Base-by-base conservation (phyloP, 1,140 invertebrate genomes). In the Neodiprion fabricii region DNA sequence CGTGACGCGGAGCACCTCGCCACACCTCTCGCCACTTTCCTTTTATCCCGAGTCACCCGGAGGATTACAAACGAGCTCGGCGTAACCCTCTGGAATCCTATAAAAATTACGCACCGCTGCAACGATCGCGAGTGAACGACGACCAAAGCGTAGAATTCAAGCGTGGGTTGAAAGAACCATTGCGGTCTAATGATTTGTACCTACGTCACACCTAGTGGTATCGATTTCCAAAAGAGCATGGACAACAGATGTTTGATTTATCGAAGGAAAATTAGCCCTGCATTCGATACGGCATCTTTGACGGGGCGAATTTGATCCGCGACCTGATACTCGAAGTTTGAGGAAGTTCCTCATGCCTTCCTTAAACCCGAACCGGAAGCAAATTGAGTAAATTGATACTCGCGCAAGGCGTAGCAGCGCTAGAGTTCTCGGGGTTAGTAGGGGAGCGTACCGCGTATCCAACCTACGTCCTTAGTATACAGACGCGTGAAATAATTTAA, bases 401-500 rank as follows among this genome's bases (percentile, higher is more conserved):
- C 53, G 53, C 53, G 9, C 11, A 17, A 61, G 53, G 53, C 9
- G n/a, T 61, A 12, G 8, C 53, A 61, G 11, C 3, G 8, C n/a
- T 21, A 21, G 53, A 61, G n/a, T 61, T 61, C 28, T 40, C 53
- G 53, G 53, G 53, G 53, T 61, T 7, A 17, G 53, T 61, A 61
- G n/a, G 53, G 9, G 9, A 61, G n/a, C 11, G 3, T 14, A 17
- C 5, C 11, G n/a, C 53, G 11, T 12, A 17, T 61, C 53, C n/a
- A 61, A 61, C 9, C 53, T 61, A 61, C 4, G 9, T 12, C n/a
- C 53, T 17, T 61, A 61, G 9, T 61, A 61, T 17, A 12, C n/a
- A 17, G 53, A 61, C 53, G 28, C 28, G 53, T 61, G 53, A 61
- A 61, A 61, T 61, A 61, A 61, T 61, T 61, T 61, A 61, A 61